These are phyloP conservation scores for Hydraecia micacea DNA, from an alignment of 2,888 invertebrate genomes.

Conservation along the genomic window DNA sequence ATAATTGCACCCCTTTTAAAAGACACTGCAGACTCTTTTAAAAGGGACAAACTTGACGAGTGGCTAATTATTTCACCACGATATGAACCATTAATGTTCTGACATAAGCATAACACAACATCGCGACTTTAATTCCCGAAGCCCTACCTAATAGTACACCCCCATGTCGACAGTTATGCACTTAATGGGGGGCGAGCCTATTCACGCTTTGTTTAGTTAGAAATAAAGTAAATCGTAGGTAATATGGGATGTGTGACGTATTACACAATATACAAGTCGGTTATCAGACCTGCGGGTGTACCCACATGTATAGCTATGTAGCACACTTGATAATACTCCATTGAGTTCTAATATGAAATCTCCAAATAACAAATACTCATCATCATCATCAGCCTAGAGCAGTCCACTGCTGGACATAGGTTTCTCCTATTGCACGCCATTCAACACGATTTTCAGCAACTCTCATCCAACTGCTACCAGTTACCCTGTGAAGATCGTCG, in stretches of 20 bases:
- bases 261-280: conserved; percentile 19
- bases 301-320: conserved; percentile 13
- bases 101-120: not conserved
- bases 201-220: not conserved
- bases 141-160: not conserved
- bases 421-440: too few relatives aligned
- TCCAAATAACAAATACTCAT: not conserved
- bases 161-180: not conserved
- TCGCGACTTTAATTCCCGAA: not conserved
- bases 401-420: too few relatives aligned
- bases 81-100: not conserved
- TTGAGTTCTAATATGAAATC: conserved; percentile 21
- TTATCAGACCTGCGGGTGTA: conserved; percentile 39
- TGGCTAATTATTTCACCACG: not conserved
- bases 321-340: conserved; percentile 13
- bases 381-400: not conserved
- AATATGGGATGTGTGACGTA: conserved; percentile 3
- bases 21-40: too few relatives aligned
- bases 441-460: too few relatives aligned
- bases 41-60: too few relatives aligned
- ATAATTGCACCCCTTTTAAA: not conserved
- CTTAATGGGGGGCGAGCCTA: too few relatives aligned
- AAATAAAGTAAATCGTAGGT: not conserved
- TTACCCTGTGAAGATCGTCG: too few relatives aligned
- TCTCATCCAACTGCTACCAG: too few relatives aligned